Percentiles rank a stretch among this genome's conserved stretches.
These are phyloP conservation scores for Microctonus brassicae DNA, from an alignment of 2,888 invertebrate genomes.

Conservation along the genomic window DNA sequence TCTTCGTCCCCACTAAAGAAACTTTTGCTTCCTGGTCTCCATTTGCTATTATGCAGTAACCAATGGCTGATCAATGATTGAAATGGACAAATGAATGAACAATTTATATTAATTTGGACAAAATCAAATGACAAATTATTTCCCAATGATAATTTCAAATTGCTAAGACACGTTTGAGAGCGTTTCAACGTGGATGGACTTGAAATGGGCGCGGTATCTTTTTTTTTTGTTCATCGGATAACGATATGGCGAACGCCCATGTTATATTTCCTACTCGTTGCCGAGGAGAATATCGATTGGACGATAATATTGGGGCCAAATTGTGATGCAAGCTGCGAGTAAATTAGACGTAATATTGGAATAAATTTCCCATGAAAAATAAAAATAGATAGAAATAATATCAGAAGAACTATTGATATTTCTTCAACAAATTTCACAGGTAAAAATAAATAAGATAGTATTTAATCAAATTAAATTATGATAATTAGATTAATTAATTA, in stretches of 20 bases:
- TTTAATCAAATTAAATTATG: background rate
- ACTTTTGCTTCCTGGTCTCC: constrained; percentile 7
- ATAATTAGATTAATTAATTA: background rate
- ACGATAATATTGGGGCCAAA: constrained; percentile 32
- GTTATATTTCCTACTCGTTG: constrained; percentile 25
- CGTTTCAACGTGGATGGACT: too few relatives aligned
- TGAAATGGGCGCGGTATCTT: constrained; percentile 7
- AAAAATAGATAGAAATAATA: constrained; percentile 10
- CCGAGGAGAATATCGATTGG: constrained; percentile 38
- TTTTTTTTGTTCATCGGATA: background rate
- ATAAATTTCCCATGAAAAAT: background rate
- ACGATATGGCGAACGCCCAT: constrained; percentile 15
- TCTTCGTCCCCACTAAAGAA: constrained; percentile 1
- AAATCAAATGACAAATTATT: background rate
- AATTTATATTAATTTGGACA: too few relatives aligned
- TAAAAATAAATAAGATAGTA: background rate
- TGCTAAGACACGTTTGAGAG: too few relatives aligned
- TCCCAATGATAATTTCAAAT: background rate
- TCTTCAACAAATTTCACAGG: too few relatives aligned
- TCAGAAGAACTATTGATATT: too few relatives aligned
- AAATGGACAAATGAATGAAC: background rate
- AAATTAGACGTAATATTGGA: background rate
- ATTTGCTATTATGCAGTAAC: background rate
- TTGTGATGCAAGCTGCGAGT: constrained; percentile 6
- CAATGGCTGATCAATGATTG: background rate